A percentile compares a stretch with the other conserved stretches of the same genome.
Conservation (phyloP, 2,888 invertebrate genomes). For the Conus canariensis region DNA sequence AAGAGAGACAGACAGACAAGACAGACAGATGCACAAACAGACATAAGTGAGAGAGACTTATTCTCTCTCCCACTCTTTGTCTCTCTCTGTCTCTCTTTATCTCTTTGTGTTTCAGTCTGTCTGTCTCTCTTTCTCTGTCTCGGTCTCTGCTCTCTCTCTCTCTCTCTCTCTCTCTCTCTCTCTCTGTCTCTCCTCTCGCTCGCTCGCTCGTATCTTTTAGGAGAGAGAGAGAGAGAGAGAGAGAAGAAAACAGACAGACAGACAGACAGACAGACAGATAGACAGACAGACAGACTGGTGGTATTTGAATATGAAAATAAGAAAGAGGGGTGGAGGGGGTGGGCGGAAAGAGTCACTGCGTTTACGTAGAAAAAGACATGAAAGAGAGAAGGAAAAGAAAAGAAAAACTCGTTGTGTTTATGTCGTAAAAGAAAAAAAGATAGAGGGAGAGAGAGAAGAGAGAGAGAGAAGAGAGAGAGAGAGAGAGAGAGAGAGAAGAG, state of each 20-base stretch:
- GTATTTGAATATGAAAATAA: not conserved
- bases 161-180: conserved; percentile 22
- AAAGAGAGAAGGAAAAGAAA: not conserved
- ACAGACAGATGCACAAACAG: not conserved
- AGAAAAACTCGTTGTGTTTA: not conserved
- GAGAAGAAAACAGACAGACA: conserved; percentile 1
- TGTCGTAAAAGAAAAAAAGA: not conserved
- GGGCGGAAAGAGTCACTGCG: not conserved
- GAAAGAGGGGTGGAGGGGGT: not conserved
- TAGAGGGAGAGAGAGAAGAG: not conserved
- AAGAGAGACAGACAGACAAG: too few relatives aligned
- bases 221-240: conserved; percentile 22
- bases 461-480: not conserved
- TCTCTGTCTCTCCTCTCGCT: conserved; percentile 13
- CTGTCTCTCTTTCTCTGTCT: conserved; percentile 12
- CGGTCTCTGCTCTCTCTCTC: not conserved
- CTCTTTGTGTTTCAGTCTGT: not conserved
- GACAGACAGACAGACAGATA: conserved; percentile 7
- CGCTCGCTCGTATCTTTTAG: not conserved
- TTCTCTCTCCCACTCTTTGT: not conserved
- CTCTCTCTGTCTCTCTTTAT: not conserved
- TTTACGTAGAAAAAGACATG: not conserved
- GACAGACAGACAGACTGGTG: not conserved
- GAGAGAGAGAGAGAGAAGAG: not conserved
- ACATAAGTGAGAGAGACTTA: not conserved